phyloP scores from a whole-genome alignment of 2,797 vertebrate genomes.

The Varecia variegata region DNA sequence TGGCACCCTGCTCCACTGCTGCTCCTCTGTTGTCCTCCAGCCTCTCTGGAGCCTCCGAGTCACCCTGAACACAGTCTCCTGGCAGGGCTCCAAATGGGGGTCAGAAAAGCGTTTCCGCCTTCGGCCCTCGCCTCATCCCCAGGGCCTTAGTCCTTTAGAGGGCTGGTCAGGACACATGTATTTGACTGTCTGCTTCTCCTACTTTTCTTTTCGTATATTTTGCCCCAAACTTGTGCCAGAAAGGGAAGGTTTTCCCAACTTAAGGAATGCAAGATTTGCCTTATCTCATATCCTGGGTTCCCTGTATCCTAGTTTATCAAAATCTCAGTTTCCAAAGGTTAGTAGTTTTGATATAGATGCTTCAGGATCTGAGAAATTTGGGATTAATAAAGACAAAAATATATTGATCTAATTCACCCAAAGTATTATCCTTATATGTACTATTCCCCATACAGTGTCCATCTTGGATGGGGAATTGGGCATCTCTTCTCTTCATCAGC shows the following conservation, averaged over 20 bases:
- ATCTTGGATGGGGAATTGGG: neutral
- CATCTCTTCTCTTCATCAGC: neutral
- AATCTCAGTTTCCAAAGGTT: neutral
- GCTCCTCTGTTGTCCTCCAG: neutral
- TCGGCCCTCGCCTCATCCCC: neutral
- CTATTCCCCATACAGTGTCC: neutral
- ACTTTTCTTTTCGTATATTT: neutral
- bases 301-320: neutral
- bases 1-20: neutral
- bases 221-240: neutral
- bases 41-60: neutral
- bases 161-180: neutral
- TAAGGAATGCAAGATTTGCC: neutral
- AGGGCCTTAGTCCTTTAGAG: neutral
- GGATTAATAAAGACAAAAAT: neutral
- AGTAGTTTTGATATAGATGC: neutral
- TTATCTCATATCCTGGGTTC: neutral
- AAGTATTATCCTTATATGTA: neutral
- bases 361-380: neutral
- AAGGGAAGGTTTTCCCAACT: neutral
- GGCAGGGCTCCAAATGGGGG: neutral
- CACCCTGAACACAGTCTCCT: neutral
- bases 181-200: neutral
- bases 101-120: neutral
- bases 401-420: neutral